Base-by-base conservation (phyloP, 2,113 vertebrate species). In the Chloropsis cyanopogon region DNA sequence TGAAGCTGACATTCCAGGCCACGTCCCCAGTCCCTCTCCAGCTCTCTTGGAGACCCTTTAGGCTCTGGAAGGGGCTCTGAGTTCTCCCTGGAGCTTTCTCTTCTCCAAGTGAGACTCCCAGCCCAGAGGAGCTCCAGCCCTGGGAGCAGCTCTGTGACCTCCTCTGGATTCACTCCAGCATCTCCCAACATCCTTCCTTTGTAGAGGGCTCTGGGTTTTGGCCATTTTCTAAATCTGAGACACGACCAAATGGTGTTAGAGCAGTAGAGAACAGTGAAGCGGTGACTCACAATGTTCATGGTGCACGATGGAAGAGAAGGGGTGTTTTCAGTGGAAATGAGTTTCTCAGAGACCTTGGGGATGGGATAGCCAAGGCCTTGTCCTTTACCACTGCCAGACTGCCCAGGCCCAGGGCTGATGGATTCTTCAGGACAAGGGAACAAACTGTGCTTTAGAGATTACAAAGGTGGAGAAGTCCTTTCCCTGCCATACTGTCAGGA, bases 191-290 rank as follows among this genome's bases (percentile, higher is more conserved):
- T 46, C 16, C 33, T 65, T 65, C 18, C 26, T 82, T 59, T 75
- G 37, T 52, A 46, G 11, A 37, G 5, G 23, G 11, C n/a, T 28
- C 69, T 47, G 61, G 29, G 19, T 9, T 56, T 56, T 28, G 52
- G 52, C 8, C 4, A 0, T 47, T 44, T 70, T 41, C 15, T 79
- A 3, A 3, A 24, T 23, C 23, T 42, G 31, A 46, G 33, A 13
- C 2, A 1, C 6, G 1, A 4, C 4, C 35, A 64, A 31, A 25
- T 41, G 0, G 2, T 24, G 29, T 35, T 2, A 28, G 33, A 20
- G 37, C 18, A 18, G 44, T n/a, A 46, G 41, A n/a, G 47, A 41
- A 33, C 19, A 77, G 54, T 16, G 20, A 42, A 33, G 9, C 29
- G 11, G n/a, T 39, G 18, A 41, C 25, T 16, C 44, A 12, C 11